These are phyloP conservation scores for Morone saxatilis DNA, from an alignment of 2,113 vertebrate genomes.

Conservation along the genomic window DNA sequence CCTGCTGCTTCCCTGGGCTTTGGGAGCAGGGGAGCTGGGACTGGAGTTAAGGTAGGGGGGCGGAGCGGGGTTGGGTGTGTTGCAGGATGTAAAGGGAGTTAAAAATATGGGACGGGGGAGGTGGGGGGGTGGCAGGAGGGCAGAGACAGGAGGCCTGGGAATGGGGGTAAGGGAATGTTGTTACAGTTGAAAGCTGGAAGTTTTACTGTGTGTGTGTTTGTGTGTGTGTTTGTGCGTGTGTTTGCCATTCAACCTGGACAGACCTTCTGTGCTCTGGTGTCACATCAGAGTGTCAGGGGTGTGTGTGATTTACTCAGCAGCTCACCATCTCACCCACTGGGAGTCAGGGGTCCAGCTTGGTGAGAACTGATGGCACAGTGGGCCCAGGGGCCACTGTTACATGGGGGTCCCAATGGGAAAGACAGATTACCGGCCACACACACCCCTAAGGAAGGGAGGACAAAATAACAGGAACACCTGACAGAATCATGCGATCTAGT, in stretches of 20 bases:
- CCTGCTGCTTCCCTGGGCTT: constrained; percentile 80
- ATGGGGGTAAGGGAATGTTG: constrained; percentile 37
- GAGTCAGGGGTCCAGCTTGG: constrained; percentile 31
- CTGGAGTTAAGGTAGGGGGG: constrained; percentile 57
- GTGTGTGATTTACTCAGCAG: neutral
- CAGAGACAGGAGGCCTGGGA: constrained; percentile 60
- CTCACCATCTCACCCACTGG: no score
- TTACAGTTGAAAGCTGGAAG: constrained; percentile 45
- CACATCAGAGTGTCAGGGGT: constrained; percentile 14
- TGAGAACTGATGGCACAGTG: constrained; percentile 34
- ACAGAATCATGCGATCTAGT: neutral
- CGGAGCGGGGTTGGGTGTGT: constrained; percentile 26
- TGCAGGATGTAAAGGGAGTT: constrained; percentile 47
- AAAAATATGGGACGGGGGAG: neutral
- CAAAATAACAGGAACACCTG: constrained; percentile 8
- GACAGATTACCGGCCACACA: constrained; percentile 38
- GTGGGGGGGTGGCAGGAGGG: constrained; percentile 46
- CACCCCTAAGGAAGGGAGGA: neutral
- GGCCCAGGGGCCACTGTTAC: constrained; percentile 17
- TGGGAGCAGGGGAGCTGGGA: constrained; percentile 72
- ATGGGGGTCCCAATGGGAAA: constrained; percentile 23
- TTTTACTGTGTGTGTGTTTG: constrained; percentile 26
- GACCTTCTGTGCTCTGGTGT: constrained; percentile 58
- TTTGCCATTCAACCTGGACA: constrained; percentile 39
- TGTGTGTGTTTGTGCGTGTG: constrained; percentile 36